Evolutionary conservation across 2,113 vertebrate species (phyloP), one percentile per base, ranked within the genome.

Genomic region (Raja brachyura): DNA sequence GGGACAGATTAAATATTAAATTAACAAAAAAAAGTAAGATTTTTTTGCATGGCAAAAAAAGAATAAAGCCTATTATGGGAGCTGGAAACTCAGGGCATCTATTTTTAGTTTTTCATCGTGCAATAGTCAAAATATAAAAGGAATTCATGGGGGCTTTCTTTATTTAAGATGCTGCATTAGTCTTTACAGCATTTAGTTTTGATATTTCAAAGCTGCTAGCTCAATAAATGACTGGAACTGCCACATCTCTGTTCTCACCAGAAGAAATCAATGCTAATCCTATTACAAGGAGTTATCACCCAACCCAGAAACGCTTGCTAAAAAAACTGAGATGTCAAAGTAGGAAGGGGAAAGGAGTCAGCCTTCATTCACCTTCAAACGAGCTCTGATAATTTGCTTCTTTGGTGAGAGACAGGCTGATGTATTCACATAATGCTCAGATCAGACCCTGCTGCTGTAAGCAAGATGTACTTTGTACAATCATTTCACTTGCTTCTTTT

Each of bases 251-350:
- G 99, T 99, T 99, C 99, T 99, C 98, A 98, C 98, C 98, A 98
- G 96, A 99, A 99, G 98, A 99, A 99, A 99, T 99, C 99, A 99
- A 99, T 99, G 98, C 98, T 99, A 99, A 99, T 99, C 99, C 99
- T 99, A 99, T 99, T 99, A 99, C 98, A 97, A 97, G 98, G 98
- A 98, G 98, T 99, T 99, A 99, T 99, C 99, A 99, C 98, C 99
- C 99, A 98, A 97, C 98, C 98, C 99, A 99, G 98, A 99, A 98
- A 99, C 97, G 97, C 96, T 96, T 95, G 98, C 98, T 98, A 96
- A 97, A 96, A 97, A 97, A 95, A 96, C 97, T 97, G 97, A 98
- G 98, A 98, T 99, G 98, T 99, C 98, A 99, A 98, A 99, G 97
- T 97, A 96, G 97, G 96, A 95, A 96, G 96, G 96, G 95, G 94